These are phyloP conservation scores for Oceanodroma tethys DNA, from an alignment of 2,113 vertebrate species.

Conservation along the genomic window DNA sequence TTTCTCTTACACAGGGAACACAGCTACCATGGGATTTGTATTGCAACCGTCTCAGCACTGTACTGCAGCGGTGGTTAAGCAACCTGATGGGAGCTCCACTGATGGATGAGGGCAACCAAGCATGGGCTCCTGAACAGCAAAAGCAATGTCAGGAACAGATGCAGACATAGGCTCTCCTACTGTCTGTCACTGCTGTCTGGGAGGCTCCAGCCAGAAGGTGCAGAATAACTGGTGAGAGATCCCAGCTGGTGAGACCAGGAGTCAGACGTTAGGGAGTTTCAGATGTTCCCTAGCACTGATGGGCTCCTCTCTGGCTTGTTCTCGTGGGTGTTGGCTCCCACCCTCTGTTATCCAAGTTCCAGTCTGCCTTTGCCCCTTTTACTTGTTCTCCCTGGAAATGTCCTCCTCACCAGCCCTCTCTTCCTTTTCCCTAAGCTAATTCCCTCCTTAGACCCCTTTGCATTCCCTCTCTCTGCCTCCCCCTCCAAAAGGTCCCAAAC, in stretches of 20 bases:
- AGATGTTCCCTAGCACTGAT: background rate
- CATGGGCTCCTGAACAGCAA: background rate
- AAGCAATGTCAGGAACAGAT: accelerated
- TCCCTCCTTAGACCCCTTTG: background rate
- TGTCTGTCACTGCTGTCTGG: background rate
- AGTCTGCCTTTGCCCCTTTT: background rate
- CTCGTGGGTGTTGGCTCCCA: background rate
- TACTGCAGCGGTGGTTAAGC: background rate
- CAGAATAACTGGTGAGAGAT: background rate
- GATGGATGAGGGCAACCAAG: background rate
- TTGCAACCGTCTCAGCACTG: background rate
- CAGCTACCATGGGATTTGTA: background rate
- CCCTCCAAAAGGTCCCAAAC: background rate
- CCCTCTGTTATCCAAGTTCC: background rate
- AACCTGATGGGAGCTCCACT: background rate
- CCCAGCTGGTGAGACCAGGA: background rate
- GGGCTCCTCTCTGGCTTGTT: background rate
- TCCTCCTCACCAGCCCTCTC: background rate
- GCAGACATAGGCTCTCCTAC: too few species aligned
- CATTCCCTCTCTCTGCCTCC: background rate
- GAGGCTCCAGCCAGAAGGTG: background rate
- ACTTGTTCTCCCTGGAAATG: background rate
- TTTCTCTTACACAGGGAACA: background rate
- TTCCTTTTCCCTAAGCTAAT: background rate
- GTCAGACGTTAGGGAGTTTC: background rate